A percentile compares a stretch with the other conserved stretches of the same genome.
Conservation (phyloP, 2,888 invertebrate genomes). For the Drosophila mettleri region DNA sequence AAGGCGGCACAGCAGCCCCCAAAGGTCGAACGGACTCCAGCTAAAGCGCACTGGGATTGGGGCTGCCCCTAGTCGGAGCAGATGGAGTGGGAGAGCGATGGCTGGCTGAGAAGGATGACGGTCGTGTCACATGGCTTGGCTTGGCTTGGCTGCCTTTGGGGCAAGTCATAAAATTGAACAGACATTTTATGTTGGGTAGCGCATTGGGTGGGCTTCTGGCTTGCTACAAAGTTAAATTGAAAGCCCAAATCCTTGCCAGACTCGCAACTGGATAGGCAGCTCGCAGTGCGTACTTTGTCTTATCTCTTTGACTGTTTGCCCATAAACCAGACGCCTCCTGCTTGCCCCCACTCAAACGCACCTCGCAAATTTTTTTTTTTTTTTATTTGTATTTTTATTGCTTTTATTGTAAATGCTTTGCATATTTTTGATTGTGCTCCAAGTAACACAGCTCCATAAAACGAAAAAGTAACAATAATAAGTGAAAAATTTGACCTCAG, state of each 20-base stretch:
- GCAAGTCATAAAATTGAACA: conserved; percentile 78
- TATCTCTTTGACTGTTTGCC: conserved; percentile 33
- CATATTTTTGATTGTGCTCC: conserved; percentile 71
- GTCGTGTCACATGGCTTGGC: conserved; percentile 65
- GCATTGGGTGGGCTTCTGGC: neutral
- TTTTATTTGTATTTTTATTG: conserved; percentile 74
- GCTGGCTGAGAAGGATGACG: conserved; percentile 53
- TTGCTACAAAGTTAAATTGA: conserved; percentile 55
- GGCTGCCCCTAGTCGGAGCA: neutral
- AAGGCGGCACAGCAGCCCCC: conserved; percentile 45
- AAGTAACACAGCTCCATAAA: neutral
- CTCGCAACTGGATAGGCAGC: conserved; percentile 30
- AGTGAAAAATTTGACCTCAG: conserved; percentile 1
- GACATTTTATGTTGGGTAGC: conserved; percentile 57
- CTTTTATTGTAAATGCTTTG: conserved; percentile 75
- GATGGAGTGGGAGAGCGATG: neutral
- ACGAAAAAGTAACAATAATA: conserved; percentile 27
- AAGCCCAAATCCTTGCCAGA: conserved; percentile 55
- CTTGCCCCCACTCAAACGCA: neutral
- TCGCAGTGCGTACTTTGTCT: conserved; percentile 33
- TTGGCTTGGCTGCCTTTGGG: conserved; percentile 56
- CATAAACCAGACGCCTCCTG: neutral
- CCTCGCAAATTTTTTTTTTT: conserved; percentile 52
- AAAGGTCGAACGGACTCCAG: conserved; percentile 41
- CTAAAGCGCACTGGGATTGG: conserved; percentile 6